Evolutionary conservation across 2,113 vertebrate species (phyloP), one percentile per base, ranked within the genome.

Genomic region (Lanius ludovicianus): DNA sequence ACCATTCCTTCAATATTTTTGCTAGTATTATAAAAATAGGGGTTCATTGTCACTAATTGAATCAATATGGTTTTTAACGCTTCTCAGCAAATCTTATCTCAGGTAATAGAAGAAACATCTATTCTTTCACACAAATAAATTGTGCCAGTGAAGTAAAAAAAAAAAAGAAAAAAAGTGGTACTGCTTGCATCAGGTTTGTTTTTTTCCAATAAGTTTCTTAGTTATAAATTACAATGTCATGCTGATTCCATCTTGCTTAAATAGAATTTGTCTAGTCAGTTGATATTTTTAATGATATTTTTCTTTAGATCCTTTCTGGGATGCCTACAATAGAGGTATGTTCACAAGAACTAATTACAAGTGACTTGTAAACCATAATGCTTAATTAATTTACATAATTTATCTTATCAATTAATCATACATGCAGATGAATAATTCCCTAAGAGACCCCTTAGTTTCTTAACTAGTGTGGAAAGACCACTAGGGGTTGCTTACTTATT

Each of bases 151-250:
- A 81, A 73, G 9, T 33, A 13, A 50, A 30, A 60, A 10, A 8
- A n/a, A 21, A 8, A 21, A 44, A 37, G 8, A 37, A 9, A 42
- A 16, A 41, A 41, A 12, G 10, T 21, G 2, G 3, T 33, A 21
- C 2, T 59, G 12, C 30, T 35, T 46, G 14, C 11, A 73, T 37
- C 3, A 46, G 7, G 2, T 31, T 5, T 8, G 4, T 3, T 0
- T 3, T 7, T 30, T 60, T 86, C 39, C 2, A 0, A 22, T 44
- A 41, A 59, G 7, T 50, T 15, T 41, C 11, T 33, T 20, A 25
- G 1, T 37, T 69, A 35, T 39, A 76, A 68, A 46, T 56, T 25
- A 7, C 11, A 52, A 3, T 52, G 4, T 41, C 46, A 3, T 46
- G 18, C 3, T 55, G 44, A 59, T 55, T 87, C 7, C 15, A 9